Evolutionary conservation across 2,888 invertebrate species (phyloP).

Genomic region (Orchesellides sinensis): DNA sequence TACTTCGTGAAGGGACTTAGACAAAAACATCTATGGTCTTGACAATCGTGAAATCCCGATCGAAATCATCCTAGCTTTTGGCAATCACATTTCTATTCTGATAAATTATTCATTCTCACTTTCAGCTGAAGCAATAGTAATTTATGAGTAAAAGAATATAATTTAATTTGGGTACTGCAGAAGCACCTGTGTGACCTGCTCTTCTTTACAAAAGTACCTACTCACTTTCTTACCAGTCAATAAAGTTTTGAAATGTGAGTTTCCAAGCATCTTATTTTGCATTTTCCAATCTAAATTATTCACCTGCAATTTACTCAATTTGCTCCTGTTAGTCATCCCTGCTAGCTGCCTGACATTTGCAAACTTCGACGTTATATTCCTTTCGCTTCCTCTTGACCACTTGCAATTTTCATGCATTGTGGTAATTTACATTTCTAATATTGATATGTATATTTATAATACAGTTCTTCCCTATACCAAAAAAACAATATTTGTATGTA

Average conservation of each 20-base stretch:
- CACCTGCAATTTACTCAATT: not conserved
- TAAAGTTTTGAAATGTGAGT: not conserved
- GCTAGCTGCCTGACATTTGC: not conserved
- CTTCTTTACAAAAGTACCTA: slow-evolving; percentile 7
- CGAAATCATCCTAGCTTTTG: slow-evolving; percentile 4
- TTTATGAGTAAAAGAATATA: slow-evolving; percentile 13
- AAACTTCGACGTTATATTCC: not conserved
- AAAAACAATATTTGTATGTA: not conserved
- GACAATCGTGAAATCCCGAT: slow-evolving; percentile 31
- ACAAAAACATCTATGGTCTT: not conserved
- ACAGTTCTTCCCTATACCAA: not conserved
- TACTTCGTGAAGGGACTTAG: not conserved
- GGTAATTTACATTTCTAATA: not conserved
- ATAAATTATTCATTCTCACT: slow-evolving; percentile 42
- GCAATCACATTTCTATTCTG: not conserved
- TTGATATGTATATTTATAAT: not conserved
- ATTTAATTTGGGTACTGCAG: no score
- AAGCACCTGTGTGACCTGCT: not conserved
- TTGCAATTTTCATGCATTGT: not conserved
- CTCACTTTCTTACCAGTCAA: no score
- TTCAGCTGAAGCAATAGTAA: slow-evolving; percentile 43
- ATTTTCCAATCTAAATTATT: not conserved
- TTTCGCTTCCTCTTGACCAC: not conserved
- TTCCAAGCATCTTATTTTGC: slow-evolving; percentile 2
- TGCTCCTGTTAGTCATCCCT: not conserved